Base-by-base conservation (phyloP, 2,888 invertebrate genomes). In the Allygus modestus region DNA sequence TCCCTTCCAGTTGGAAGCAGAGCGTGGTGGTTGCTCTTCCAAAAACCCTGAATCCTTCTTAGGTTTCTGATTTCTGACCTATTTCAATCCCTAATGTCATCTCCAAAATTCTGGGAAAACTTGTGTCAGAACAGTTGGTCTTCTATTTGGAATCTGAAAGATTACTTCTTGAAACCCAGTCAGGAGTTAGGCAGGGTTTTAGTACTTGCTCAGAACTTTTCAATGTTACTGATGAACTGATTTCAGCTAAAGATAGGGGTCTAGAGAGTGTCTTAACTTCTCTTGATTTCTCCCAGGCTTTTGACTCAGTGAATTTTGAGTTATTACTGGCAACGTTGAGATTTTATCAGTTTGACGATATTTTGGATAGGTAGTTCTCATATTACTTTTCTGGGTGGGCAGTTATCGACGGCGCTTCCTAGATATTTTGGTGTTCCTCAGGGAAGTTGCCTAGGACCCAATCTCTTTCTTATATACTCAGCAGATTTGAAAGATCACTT, bases 101-200 rank as follows among this genome's bases (percentile, higher is more conserved):
- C 1, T 69, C 20, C 69, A 69, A 69, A 17, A 69, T 69, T 17
- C 23, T 69, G 69, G 69, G 31, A 69, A 69, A 69, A 17, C 31
- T 69, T 33, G 33, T 69, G 28, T 17, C 69, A 15, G 69, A 33
- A 31, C 69, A 69, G 12, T n/a, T 69, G 23, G 69, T 69, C 15
- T 31, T n/a, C 31, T 69, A 23, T 69, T 17, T 69, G 4, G 9
- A 69, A 15, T 69, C 69, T 31, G 31, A 69, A 31, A 4, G 17
- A 31, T 31, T 69, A 31, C 69, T 61, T 26, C 61, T n/a, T 23
- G 61, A 46, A 61, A 71, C 71, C n/a, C 37, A 43, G 73, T 73
- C 73, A 43, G 37, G 73, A 37, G 41, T 73, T 73, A 9, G 43
- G n/a, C 41, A 41, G 23, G 73, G 73, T 23, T 73, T 73, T 20